Evolutionary conservation across 2,113 vertebrate genomes (phyloP).

Genomic region (Salvelinus alpinus): DNA sequence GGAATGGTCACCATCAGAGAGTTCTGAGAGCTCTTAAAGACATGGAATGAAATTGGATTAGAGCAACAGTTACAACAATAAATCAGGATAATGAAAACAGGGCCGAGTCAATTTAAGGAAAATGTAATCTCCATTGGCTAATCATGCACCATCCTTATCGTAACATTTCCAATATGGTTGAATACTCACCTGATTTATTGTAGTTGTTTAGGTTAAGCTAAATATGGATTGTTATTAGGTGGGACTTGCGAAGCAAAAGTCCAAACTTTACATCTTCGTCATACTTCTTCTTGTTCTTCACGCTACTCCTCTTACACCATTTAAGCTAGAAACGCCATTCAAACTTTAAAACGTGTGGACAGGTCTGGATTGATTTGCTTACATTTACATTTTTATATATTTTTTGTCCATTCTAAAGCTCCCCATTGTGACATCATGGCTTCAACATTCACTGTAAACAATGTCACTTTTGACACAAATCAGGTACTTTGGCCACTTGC

Average conservation of each 20-base stretch:
- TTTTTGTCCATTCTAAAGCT: too few relatives aligned
- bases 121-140: slow-evolving; percentile 10
- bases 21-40: slow-evolving; percentile 6
- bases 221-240: background rate
- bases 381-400: too few relatives aligned
- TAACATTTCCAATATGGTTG: slow-evolving; percentile 6
- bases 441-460: too few relatives aligned
- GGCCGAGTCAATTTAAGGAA: background rate
- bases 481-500: too few relatives aligned
- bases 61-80: slow-evolving; percentile 26
- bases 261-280: too few relatives aligned
- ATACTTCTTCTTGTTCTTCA: too few relatives aligned
- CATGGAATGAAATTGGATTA: slow-evolving; percentile 13
- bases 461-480: too few relatives aligned
- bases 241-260: background rate
- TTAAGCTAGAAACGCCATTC: too few relatives aligned
- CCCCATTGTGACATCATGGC: too few relatives aligned
- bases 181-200: background rate
- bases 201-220: background rate
- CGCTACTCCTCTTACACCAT: too few relatives aligned
- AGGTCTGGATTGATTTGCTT: too few relatives aligned
- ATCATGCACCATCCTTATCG: slow-evolving; percentile 25
- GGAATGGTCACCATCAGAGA: background rate
- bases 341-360: too few relatives aligned
- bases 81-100: slow-evolving; percentile 27